Evolutionary conservation across 2,797 vertebrate genomes (phyloP).

Genomic region (Bradypus variegatus): DNA sequence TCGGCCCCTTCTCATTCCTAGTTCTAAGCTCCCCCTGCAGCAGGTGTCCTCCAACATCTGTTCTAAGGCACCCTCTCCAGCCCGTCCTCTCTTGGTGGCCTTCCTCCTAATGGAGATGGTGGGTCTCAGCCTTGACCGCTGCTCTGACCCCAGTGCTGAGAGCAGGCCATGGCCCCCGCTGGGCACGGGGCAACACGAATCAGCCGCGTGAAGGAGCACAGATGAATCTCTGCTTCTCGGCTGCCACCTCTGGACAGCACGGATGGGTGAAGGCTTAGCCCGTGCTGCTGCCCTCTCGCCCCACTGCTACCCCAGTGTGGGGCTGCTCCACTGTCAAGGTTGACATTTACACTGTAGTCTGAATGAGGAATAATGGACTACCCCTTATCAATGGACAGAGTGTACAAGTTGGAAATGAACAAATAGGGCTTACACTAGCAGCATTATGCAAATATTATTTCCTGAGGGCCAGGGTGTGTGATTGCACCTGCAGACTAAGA

Average conservation of each 20-base stretch:
- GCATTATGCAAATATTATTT: accelerated
- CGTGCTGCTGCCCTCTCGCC: accelerated
- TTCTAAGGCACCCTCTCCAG: no score
- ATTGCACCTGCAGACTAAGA: not conserved
- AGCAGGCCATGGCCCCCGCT: no score
- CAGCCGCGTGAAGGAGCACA: accelerated
- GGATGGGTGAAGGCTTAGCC: not conserved
- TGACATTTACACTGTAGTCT: accelerated
- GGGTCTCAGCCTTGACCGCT: no score
- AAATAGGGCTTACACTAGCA: accelerated
- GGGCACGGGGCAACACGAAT: not conserved
- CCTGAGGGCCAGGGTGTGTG: accelerated
- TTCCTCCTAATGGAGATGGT: no score
- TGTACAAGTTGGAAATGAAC: not conserved
- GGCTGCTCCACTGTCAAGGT: not conserved
- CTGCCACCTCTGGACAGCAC: accelerated
- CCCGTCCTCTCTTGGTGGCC: no score
- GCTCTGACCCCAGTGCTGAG: not conserved
- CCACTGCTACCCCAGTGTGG: accelerated
- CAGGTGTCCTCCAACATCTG: no score
- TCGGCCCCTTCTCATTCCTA: not conserved
- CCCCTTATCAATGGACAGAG: accelerated
- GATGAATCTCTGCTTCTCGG: accelerated
- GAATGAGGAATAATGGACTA: not conserved
- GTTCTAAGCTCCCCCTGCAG: not conserved